Evolutionary conservation across 2,113 vertebrate species (phyloP).

Genomic region (Xenopus laevis): DNA sequence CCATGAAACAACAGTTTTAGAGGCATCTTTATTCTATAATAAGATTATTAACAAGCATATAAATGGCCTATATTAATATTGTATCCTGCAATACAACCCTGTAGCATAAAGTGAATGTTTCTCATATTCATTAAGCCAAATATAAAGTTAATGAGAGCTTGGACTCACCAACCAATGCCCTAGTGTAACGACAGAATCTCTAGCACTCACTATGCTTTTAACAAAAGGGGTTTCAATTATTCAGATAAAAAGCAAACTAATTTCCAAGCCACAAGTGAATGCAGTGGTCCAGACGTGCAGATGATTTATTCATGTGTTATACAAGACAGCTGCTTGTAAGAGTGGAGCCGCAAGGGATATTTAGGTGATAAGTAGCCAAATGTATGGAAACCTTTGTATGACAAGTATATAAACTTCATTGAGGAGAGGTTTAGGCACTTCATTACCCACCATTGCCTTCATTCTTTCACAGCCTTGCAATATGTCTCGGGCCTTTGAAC

Average conservation of each 20-base stretch:
- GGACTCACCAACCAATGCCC: too few species aligned
- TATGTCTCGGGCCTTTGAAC: background rate
- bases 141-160: too few species aligned
- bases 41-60: too few species aligned
- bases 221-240: slow-evolving; percentile 14
- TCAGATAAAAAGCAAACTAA: background rate
- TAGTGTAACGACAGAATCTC: background rate
- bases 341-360: background rate
- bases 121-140: too few species aligned
- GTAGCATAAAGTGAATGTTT: too few species aligned
- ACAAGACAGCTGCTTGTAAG: background rate
- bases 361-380: slow-evolving; percentile 2
- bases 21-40: too few species aligned
- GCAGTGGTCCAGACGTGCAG: background rate
- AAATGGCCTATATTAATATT: too few species aligned
- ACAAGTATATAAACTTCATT: background rate
- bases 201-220: background rate
- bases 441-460: background rate
- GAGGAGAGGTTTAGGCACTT: background rate
- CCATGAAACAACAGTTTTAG: too few species aligned
- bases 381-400: background rate
- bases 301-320: slow-evolving; percentile 5
- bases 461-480: background rate
- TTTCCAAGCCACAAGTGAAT: background rate
- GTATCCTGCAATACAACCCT: too few species aligned